Evolutionary conservation across 2,888 invertebrate genomes (phyloP), one percentile per base, ranked within the genome.

Genomic region (Anoncus sp.): DNA sequence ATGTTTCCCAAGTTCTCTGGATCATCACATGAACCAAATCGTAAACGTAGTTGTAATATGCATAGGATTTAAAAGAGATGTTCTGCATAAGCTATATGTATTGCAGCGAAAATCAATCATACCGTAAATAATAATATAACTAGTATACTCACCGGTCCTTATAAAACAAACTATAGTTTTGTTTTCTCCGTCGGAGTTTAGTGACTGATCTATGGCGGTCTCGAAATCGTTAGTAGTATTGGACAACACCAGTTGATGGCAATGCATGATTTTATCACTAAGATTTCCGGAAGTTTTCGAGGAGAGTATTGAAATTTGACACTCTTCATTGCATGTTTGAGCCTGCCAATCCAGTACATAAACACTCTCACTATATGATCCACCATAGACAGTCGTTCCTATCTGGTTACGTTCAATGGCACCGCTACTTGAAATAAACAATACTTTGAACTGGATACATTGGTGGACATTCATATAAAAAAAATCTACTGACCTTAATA

Each of bases 271-370:
- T 2, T 31, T 27, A 27, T 55, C 49, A 47, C 47, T 67, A 31
- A 31, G 27, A 49, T 72, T 67, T 10, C 2, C 31, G 3, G 47
- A 22, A 12, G 24, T 14, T 9, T 40, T 22, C 22, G 47, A 16
- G 20, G 55, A 60, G 10, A 45, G 12, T 20, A 77, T 22, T 1
- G 22, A 45, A n/a, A 49, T 57, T 22, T 49, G 71, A 67, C 76
- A 77, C 7, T 40, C 40, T 43, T 72, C 72, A 2, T 16, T 38
- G 49, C 76, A 77, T 10, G n/a, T 49, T 31, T 35, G 71, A 31
- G 60, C 55, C n/a, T 53, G 38, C 72, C 72, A 67, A 47, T 40
- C 66, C 12, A 66, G 14, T 10, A 18, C 18, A 3, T 18, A 18
- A 20, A 10, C 31, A 24, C 18, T 51, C 2, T 35, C 59, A 35